These are phyloP conservation scores for Corythornis vintsioides DNA, from an alignment of 2,113 vertebrate genomes.

Conservation along the genomic window DNA sequence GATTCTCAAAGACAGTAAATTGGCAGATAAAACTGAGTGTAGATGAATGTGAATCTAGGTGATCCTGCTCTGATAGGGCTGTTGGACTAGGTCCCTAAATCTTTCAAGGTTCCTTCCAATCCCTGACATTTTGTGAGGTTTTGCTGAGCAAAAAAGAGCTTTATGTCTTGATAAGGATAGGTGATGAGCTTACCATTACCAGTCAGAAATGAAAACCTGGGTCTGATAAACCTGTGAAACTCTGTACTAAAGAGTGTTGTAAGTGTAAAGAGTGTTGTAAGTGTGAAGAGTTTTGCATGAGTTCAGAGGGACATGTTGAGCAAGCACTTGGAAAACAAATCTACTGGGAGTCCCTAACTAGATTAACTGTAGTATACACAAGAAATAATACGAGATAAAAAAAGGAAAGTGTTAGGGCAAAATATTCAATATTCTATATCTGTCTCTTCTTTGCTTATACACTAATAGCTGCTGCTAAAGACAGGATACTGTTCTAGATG, in stretches of 20 bases:
- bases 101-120: too few species aligned
- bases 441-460: not conserved
- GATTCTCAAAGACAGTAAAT: not conserved
- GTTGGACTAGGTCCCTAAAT: too few species aligned
- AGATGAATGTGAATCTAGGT: not conserved
- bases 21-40: not conserved
- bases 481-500: not conserved
- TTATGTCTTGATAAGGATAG: not conserved
- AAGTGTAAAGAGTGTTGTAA: not conserved
- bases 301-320: not conserved
- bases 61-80: too few species aligned
- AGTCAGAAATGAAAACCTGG: not conserved
- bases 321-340: not conserved
- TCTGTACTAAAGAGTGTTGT: not conserved
- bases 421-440: not conserved
- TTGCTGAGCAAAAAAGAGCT: not conserved
- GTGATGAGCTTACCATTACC: not conserved
- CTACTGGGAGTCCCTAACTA: not conserved
- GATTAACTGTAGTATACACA: not conserved
- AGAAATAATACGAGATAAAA: not conserved
- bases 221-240: not conserved
- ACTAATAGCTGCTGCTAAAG: not conserved
- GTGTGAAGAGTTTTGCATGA: not conserved
- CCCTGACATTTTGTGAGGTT: too few species aligned
- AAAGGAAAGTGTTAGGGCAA: not conserved